Conservation (phyloP, 2,888 invertebrate species). For the Spialia ferax region DNA sequence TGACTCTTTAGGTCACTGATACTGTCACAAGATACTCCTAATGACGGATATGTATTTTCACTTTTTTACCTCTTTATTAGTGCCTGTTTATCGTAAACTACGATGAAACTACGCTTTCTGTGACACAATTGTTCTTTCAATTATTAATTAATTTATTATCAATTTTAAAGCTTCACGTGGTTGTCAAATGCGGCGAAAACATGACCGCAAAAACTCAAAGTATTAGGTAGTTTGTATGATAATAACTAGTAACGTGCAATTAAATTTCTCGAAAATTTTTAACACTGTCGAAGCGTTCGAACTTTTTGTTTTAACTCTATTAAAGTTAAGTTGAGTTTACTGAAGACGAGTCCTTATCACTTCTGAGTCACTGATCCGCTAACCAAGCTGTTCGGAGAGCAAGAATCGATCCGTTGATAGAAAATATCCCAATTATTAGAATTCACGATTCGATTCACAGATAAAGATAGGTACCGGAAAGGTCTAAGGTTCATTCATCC, state of each 20-base stretch:
- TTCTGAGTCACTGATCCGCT: constrained; percentile 53
- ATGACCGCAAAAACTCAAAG: no score
- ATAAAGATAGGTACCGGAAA: background rate
- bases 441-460: constrained; percentile 2
- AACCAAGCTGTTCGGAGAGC: constrained; percentile 14
- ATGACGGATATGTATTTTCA: no score
- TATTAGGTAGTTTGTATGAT: background rate
- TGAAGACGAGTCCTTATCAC: constrained; percentile 44
- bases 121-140: no score
- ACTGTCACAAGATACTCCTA: no score
- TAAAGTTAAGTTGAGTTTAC: background rate
- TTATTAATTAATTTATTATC: no score
- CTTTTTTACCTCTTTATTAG: no score
- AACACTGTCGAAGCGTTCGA: background rate
- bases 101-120: no score
- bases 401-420: constrained; percentile 14
- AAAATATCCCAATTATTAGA: constrained; percentile 25
- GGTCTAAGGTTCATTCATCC: background rate
- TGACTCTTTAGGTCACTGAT: no score
- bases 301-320: background rate
- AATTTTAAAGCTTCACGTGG: no score
- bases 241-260: background rate
- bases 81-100: no score
- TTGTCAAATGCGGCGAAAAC: no score
- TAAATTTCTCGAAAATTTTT: background rate